These are phyloP conservation scores for Passer domesticus DNA, from an alignment of 2,113 vertebrate genomes.

Conservation along the genomic window DNA sequence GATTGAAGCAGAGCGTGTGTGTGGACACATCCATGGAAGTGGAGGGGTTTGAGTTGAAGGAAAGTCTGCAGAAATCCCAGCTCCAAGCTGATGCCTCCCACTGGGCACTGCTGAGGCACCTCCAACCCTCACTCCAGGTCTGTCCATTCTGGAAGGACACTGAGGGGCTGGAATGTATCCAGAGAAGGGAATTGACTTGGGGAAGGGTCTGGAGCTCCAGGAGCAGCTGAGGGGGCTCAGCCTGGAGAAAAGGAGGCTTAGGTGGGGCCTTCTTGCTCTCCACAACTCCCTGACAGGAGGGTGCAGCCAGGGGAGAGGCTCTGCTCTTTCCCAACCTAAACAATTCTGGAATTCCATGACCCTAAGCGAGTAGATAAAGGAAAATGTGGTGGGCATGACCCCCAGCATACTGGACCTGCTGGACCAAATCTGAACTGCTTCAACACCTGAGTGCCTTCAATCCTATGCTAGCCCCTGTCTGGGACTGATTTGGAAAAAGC, in stretches of 20 bases:
- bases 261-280: background rate
- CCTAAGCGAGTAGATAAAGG: background rate
- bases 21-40: rapidly evolving
- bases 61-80: background rate
- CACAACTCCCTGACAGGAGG: background rate
- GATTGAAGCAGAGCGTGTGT: rapidly evolving
- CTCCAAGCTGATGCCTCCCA: background rate
- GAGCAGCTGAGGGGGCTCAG: background rate
- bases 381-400: background rate
- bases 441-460: background rate
- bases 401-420: background rate
- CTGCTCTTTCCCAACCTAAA: background rate
- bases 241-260: background rate
- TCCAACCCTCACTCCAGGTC: background rate
- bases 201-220: background rate
- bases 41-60: background rate
- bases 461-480: rapidly evolving
- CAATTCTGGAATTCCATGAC: background rate
- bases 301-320: background rate
- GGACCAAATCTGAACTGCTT: background rate
- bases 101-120: background rate
- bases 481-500: background rate
- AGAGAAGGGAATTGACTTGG: background rate
- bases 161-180: rapidly evolving
- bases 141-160: background rate